Conservation (phyloP, 2,113 vertebrate species). For the Chaenogobius annularis region DNA sequence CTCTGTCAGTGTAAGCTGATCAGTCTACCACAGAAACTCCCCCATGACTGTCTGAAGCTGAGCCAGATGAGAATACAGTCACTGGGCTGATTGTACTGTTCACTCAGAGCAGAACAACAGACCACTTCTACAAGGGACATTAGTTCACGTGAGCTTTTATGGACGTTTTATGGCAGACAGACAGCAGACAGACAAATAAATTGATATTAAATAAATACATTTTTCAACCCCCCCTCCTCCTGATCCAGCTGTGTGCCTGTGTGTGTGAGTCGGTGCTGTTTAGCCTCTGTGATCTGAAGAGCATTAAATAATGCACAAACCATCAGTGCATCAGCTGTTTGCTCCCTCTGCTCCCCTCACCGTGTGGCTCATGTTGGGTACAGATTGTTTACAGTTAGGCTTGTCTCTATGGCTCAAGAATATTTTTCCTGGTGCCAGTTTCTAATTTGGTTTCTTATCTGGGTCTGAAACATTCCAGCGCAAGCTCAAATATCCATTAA, state of each 20-base stretch:
- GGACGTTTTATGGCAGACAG: neutral
- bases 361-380: constrained; percentile 3
- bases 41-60: constrained; percentile 49
- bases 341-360: constrained; percentile 26
- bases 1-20: constrained; percentile 31
- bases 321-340: constrained; percentile 46
- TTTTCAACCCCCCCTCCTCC: neutral
- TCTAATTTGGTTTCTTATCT: neutral
- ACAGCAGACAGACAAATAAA: neutral
- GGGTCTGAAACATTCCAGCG: neutral
- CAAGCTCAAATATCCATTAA: neutral
- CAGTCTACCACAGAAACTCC: constrained; percentile 49
- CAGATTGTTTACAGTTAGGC: constrained; percentile 4
- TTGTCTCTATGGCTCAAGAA: constrained; percentile 1
- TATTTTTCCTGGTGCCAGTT: constrained; percentile 4
- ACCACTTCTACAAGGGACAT: neutral
- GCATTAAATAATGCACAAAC: constrained; percentile 73
- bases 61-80: constrained; percentile 48
- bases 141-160: constrained; percentile 1
- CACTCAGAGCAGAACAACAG: constrained; percentile 23
- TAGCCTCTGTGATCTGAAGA: constrained; percentile 51
- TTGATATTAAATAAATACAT: neutral
- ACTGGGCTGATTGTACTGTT: constrained; percentile 24
- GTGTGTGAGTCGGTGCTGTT: constrained; percentile 21
- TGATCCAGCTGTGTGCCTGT: constrained; percentile 3